Evolutionary conservation across 2,113 vertebrate genomes (phyloP).

Genomic region (Lamprotornis superbus): DNA sequence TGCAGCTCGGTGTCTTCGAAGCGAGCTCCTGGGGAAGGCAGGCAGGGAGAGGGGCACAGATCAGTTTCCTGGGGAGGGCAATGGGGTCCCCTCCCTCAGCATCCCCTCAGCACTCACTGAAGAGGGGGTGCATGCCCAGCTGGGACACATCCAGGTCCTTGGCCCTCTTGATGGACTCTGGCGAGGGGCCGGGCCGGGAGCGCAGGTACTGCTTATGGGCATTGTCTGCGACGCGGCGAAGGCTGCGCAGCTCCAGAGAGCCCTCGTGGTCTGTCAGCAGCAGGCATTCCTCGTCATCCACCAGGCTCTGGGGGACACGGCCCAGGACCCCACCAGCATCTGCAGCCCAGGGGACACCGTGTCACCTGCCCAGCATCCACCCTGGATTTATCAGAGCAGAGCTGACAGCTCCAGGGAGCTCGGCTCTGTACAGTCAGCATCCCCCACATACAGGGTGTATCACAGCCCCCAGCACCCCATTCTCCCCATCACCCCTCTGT

Average conservation of each 20-base stretch:
- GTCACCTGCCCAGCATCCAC: not conserved
- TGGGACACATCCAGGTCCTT: conserved; percentile 80
- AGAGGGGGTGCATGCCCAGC: conserved; percentile 87
- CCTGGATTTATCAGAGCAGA: not conserved
- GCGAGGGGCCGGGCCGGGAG: conserved; percentile 83
- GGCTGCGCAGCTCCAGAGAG: conserved; percentile 82
- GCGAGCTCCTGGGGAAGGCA: conserved; percentile 69
- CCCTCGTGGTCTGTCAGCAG: conserved; percentile 76
- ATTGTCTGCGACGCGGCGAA: conserved; percentile 80
- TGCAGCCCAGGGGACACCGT: not conserved
- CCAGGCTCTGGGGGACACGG: conserved; percentile 87
- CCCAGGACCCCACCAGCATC: conserved; percentile 81
- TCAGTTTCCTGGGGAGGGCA: not conserved
- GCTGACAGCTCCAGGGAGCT: not conserved
- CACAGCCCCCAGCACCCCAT: not conserved
- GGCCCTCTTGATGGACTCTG: conserved; percentile 90
- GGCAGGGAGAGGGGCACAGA: not conserved
- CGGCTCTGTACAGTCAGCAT: accelerated
- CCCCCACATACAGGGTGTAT: accelerated
- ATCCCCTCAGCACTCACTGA: conserved; percentile 74
- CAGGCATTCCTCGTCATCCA: conserved; percentile 87
- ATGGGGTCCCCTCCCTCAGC: accelerated
- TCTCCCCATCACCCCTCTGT: accelerated
- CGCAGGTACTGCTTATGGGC: conserved; percentile 92
- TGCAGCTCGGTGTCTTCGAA: conserved; percentile 85